Conservation (phyloP, 1,140 invertebrate genomes). For the Zaprionus ornatus region DNA sequence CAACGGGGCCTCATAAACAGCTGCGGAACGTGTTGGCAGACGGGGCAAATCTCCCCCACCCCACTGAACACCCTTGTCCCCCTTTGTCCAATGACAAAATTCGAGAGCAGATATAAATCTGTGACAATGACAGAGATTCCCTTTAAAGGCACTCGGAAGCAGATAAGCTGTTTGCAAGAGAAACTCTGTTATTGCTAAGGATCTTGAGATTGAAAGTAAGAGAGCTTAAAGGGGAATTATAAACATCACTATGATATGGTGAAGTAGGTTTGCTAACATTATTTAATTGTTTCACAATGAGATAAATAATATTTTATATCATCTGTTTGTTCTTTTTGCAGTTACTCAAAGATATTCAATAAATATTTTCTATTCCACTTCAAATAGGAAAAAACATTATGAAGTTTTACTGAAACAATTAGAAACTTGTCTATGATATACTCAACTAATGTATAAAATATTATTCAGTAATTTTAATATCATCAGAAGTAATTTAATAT, state of each 20-base stretch:
- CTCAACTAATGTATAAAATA: background rate
- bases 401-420: no score
- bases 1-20: conserved; percentile 30
- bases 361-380: no score
- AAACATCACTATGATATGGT: background rate
- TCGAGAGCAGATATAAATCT: conserved; percentile 18
- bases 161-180: background rate
- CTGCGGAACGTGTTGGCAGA: conserved; percentile 27
- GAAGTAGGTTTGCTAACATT: background rate
- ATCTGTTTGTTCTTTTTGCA: background rate
- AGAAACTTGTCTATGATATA: no score
- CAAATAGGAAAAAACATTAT: no score
- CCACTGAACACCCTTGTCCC: background rate
- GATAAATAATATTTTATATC: background rate
- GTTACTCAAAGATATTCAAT: background rate
- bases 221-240: background rate
- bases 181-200: background rate
- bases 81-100: conserved; percentile 7
- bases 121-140: conserved; percentile 2
- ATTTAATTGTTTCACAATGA: background rate
- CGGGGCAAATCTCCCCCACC: background rate
- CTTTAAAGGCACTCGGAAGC: background rate
- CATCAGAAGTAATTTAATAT: no score
- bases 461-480: background rate
- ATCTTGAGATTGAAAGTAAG: background rate